phyloP scores from a whole-genome alignment of 2,113 vertebrate species.

The Salvelinus namaycush region DNA sequence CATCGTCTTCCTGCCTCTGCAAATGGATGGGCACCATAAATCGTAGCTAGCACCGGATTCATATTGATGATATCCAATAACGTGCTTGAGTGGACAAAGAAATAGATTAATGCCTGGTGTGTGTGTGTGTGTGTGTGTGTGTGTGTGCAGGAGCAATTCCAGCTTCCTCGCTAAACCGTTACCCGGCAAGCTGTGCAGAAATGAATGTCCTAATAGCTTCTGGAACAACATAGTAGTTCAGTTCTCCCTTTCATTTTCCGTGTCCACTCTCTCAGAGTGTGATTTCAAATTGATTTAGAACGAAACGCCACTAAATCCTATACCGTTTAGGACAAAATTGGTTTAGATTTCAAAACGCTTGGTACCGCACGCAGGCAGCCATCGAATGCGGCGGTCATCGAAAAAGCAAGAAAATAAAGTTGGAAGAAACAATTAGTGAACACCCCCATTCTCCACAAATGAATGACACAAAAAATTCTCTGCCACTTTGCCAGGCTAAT shows the following conservation, averaged over 20 bases:
- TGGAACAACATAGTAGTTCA: not conserved
- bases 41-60: not conserved
- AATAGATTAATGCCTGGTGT: not conserved
- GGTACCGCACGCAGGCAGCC: not conserved
- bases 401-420: slow-evolving; percentile 12
- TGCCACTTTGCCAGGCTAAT: slow-evolving; percentile 11
- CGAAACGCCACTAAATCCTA: not conserved
- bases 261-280: not conserved
- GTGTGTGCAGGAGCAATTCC: not conserved
- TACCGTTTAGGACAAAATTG: not conserved
- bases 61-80: slow-evolving; percentile 9
- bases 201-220: not conserved
- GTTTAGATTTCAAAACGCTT: not conserved
- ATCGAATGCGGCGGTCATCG: slow-evolving; percentile 12
- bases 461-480: slow-evolving; percentile 32
- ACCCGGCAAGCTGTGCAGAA: not conserved
- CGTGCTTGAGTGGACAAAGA: slow-evolving; percentile 2
- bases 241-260: slow-evolving; percentile 13
- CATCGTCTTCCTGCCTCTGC: too few relatives aligned
- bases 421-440: slow-evolving; percentile 22
- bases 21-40: not conserved
- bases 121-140: not conserved
- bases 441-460: not conserved
- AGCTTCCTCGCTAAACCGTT: not conserved
- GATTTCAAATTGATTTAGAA: slow-evolving; percentile 23